Conservation (phyloP, 1,140 invertebrate genomes). For the Lordiphosa stackelbergi region DNA sequence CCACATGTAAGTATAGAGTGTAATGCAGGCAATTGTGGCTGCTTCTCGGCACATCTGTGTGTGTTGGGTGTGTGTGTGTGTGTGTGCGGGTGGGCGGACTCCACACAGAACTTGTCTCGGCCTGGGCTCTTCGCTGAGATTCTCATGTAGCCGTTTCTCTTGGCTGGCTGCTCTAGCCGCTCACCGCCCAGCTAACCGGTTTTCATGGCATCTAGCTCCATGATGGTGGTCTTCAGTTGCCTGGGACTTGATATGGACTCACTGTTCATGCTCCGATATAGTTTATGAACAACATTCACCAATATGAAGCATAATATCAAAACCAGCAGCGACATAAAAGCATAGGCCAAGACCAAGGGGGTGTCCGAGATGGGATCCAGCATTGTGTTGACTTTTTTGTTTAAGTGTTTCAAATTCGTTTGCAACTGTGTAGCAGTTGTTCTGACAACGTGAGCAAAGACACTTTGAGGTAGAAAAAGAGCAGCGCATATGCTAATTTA, state of each 20-base stretch:
- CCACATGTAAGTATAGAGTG: constrained; percentile 20
- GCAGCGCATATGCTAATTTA: constrained; percentile 41
- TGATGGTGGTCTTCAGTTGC: constrained; percentile 43
- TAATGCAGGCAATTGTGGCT: constrained; percentile 29
- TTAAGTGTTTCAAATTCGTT: neutral
- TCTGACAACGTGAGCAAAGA: constrained; percentile 6
- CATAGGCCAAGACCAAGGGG: constrained; percentile 69
- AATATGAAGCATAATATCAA: constrained; percentile 70
- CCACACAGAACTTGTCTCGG: constrained; percentile 2
- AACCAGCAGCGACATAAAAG: constrained; percentile 66
- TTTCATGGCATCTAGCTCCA: constrained; percentile 55
- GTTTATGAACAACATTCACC: constrained; percentile 69
- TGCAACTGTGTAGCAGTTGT: neutral
- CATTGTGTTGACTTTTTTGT: constrained; percentile 27
- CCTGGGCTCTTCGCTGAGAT: constrained; percentile 25
- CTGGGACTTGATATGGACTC: constrained; percentile 20
- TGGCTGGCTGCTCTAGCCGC: constrained; percentile 13
- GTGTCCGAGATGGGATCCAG: constrained; percentile 68
- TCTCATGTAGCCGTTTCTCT: constrained; percentile 7
- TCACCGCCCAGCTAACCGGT: constrained; percentile 48
- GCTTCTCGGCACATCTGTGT: constrained; percentile 8
- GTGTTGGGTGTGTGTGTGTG: neutral
- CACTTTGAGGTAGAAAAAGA: neutral
- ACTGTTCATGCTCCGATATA: constrained; percentile 51
- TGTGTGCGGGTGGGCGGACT: constrained; percentile 12